Base-by-base conservation (phyloP, 2,797 vertebrate species). In the Alosa sapidissima region DNA sequence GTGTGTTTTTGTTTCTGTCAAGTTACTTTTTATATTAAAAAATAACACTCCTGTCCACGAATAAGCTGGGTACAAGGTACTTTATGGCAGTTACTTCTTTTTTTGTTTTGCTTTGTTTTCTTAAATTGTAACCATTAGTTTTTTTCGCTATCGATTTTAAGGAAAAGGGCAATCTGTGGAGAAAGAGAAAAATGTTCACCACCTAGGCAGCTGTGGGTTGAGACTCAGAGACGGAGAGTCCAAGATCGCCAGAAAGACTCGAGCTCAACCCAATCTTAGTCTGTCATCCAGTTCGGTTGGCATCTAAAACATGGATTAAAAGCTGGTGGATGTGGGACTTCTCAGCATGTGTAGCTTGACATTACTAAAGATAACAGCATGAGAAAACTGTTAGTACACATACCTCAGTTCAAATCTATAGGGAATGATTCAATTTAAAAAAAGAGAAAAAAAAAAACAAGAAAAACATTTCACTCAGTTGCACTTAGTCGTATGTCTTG, bases 361-460 rank as follows among this genome's bases (percentile, higher is more conserved):
- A 95, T 96, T 96, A 97, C 96, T 98, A 96, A 98, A 97, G 96
- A 96, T 96, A 96, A 96, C 97, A 96, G 97, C 97, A 98, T 98
- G 97, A 98, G 96, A 95, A 97, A 97, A 96, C 93, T 94, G 95
- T 96, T 96, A 96, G 96, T 96, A 94, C 94, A 93, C 97, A 97
- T 97, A 98, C 96, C 97, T 99, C 97, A 96, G 96, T 96, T 96
- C 96, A 96, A 96, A 96, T 96, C 96, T 97, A 96, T 96, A 97
- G 97, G 96, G 97, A 98, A 97, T 96, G 96, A 97, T 94, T 95
- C 93, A 96, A 96, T 95, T 89, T 88, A 90, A 90, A 62, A 88
- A 91, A 87, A 78, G 86, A 78, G 86, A 94, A 91, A 94, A 89
- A 93, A 94, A 95, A 93, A 91, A 90, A 94, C 88, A 90, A 93